Base-by-base conservation (phyloP, 2,888 invertebrate species). In the Tetanocera ferruginea region DNA sequence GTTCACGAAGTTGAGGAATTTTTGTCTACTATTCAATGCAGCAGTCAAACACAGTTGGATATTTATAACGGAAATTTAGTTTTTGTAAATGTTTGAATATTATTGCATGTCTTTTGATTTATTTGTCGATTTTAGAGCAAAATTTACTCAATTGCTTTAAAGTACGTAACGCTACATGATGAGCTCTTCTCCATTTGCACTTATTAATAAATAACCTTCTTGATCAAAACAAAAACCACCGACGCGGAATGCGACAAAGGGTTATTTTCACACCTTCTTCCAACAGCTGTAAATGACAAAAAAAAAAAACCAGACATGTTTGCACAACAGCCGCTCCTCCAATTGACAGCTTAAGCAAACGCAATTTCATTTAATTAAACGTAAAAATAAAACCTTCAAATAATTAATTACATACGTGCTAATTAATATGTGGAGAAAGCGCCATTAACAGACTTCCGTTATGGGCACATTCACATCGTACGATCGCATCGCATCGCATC, bases 31-130 rank as follows among this genome's bases (percentile, higher is more conserved):
- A 34, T 71, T 57, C 25, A 37, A 6, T 64, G 28, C 57, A 60
- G 43, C 25, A 25, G 57, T 19, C 19, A 31, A 6, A 67, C 51
- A 66, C 75, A 66, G 75, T 66, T 66, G 75, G 75, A 67, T 23
- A 66, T 75, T 75, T 67, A 67, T 75, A 75, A 75, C 75, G 75
- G 75, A 67, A 37, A 75, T 75, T 75, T 52, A 8, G n/a, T 49
- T 19, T 25, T 28, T 52, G 25, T 70, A 2, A 17, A 64, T 11
- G 5, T 31, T 31, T 14, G 64, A 28, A 64, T 64, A 25, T 64
- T 19, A 17, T 17, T 64, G 28, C 9, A n/a, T 14, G 28, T 3
- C 23, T 49, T 52, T 70, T 23, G 52, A n/a, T 34, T 52, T 25
- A 34, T 17, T 70, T n/a, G 17, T 49, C 25, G 0, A 25, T n/a